Evolutionary conservation across 2,797 vertebrate species (phyloP).

Genomic region (Enteromius mattozi): DNA sequence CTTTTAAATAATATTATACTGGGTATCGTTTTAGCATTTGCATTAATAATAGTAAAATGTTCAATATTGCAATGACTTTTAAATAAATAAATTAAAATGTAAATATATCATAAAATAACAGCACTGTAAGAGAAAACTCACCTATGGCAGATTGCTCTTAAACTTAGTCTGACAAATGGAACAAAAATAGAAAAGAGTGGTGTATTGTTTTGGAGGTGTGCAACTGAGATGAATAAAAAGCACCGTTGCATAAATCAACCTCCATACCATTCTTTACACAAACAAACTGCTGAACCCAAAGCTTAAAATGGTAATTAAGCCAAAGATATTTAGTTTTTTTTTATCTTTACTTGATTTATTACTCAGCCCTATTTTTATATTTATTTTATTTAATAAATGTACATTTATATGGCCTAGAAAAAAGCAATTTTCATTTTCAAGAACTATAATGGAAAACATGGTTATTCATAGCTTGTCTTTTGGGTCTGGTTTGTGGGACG

Average conservation of each 20-base stretch:
- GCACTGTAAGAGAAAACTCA: background rate
- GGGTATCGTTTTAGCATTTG: background rate
- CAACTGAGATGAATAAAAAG: background rate
- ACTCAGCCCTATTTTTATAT: background rate
- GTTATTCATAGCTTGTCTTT: constrained; percentile 19
- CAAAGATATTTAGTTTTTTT: background rate
- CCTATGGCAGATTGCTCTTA: background rate
- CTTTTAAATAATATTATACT: background rate
- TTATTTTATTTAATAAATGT: background rate
- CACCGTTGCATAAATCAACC: background rate
- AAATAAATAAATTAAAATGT: background rate
- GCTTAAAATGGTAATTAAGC: background rate
- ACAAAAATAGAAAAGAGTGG: background rate
- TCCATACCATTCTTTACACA: background rate
- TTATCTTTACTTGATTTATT: background rate
- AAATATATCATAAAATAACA: background rate
- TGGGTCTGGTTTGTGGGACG: constrained; percentile 6
- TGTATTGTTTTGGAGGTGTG: background rate
- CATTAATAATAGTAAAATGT: background rate
- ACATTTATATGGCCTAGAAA: no score
- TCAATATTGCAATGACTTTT: background rate
- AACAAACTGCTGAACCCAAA: background rate
- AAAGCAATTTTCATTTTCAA: background rate
- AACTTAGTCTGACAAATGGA: background rate
- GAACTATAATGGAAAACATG: constrained; percentile 6